Evolutionary conservation across 2,113 vertebrate genomes (phyloP).

Genomic region (Capra hircus): DNA sequence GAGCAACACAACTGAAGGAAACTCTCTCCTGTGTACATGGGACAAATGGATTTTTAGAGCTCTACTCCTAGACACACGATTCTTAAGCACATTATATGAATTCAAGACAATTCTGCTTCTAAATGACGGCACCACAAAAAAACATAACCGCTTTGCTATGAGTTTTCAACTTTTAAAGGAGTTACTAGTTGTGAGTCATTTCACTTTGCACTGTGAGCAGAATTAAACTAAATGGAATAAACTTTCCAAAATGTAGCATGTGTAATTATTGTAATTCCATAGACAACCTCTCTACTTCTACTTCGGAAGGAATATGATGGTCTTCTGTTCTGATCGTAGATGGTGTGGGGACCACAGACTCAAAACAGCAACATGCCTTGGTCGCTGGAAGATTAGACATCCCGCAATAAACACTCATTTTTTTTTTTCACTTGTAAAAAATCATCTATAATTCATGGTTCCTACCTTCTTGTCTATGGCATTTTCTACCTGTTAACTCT

Average conservation of each 20-base stretch:
- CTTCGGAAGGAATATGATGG: background rate
- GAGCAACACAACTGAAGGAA: background rate
- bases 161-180: background rate
- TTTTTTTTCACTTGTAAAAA: background rate
- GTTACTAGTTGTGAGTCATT: background rate
- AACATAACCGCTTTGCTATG: background rate
- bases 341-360: background rate
- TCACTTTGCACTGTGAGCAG: background rate
- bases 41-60: conserved; percentile 28
- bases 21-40: background rate
- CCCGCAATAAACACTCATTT: background rate
- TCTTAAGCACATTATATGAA: background rate
- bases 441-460: background rate
- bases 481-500: accelerated
- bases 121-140: background rate
- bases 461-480: accelerated
- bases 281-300: background rate
- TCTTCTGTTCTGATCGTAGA: background rate
- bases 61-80: background rate
- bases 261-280: background rate
- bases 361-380: accelerated
- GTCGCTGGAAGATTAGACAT: background rate
- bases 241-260: background rate
- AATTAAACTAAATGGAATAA: background rate
- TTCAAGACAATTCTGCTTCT: background rate